phyloP scores from a whole-genome alignment of 2,113 vertebrate genomes.

The Elanus axillaris region DNA sequence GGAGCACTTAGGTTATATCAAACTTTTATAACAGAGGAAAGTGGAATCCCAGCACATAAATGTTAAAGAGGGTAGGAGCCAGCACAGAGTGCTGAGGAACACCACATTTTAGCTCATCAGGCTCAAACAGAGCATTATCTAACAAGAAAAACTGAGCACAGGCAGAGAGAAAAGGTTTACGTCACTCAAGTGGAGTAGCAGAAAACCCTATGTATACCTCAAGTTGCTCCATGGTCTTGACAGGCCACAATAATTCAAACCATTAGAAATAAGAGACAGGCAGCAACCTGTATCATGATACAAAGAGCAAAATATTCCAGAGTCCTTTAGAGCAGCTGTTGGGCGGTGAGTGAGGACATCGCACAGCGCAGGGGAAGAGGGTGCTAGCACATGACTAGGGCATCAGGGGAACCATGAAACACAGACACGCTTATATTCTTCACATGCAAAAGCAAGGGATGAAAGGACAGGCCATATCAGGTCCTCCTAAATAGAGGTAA shows the following conservation, averaged over 20 bases:
- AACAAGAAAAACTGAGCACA: background rate
- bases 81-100: background rate
- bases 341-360: background rate
- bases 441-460: background rate
- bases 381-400: background rate
- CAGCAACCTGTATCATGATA: background rate
- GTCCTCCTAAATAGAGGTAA: background rate
- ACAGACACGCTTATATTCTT: background rate
- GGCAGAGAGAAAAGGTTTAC: conserved; percentile 4
- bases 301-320: background rate
- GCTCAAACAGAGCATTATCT: background rate
- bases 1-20: conserved; percentile 13
- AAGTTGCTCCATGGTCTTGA: background rate
- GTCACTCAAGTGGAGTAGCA: background rate
- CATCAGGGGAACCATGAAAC: background rate
- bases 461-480: background rate
- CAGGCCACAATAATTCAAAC: background rate
- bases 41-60: background rate
- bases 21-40: conserved; percentile 17
- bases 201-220: background rate
- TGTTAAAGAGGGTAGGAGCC: background rate
- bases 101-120: background rate
- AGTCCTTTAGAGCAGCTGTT: background rate
- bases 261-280: background rate
- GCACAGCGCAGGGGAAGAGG: background rate